Evolutionary conservation across 2,888 invertebrate genomes (phyloP), one percentile per base, ranked within the genome.

Genomic region (Kuschelorhynchus macadamiae): DNA sequence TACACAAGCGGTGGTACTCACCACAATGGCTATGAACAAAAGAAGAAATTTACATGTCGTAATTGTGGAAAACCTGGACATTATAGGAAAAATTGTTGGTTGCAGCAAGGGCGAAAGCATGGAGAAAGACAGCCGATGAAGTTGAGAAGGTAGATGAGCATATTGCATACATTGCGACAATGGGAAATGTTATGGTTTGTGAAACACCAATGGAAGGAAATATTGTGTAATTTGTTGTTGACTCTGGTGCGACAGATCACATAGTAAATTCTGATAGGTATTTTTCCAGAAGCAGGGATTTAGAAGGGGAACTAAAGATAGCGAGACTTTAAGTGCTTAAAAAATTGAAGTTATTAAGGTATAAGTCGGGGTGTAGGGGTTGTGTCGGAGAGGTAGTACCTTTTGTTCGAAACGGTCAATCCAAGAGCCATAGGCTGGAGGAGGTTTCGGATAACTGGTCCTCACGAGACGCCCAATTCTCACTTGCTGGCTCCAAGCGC

Each of bases 211-310:
- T 3, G 36, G 11, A 36, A 7, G 5, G 5, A 12, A 36, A 36
- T 11, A 36, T 36, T 36, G 11, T 36, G 36, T 20, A 18, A 47
- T 47, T 14, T 3, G 8, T 25, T n/a, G n/a, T n/a, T n/a, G n/a
- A n/a, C n/a, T n/a, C n/a, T n/a, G 70, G 67, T 33, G 67, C 70
- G 12, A 62, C 70, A 12, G 67, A 67, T 47, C 67, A 70, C 44
- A 55, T 66, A 33, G 65, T 69, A 14, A 52, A 66, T 59, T 16
- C 32, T 14, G 60, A 44, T 25, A 18, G n/a, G 8, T 60, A 47
- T 12, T 65, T 65, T 30, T 32, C 12, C 39, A 25, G 16, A 18
- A 14, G 30, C 18, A 46, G 47, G 33, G 14, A n/a, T 25, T 33
- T 63, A 12, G 39, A 63, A 20, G 21, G 14, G 11, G 4, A 47